Conservation (phyloP, 2,888 invertebrate genomes). For the Eueremaeus valkanovi region DNA sequence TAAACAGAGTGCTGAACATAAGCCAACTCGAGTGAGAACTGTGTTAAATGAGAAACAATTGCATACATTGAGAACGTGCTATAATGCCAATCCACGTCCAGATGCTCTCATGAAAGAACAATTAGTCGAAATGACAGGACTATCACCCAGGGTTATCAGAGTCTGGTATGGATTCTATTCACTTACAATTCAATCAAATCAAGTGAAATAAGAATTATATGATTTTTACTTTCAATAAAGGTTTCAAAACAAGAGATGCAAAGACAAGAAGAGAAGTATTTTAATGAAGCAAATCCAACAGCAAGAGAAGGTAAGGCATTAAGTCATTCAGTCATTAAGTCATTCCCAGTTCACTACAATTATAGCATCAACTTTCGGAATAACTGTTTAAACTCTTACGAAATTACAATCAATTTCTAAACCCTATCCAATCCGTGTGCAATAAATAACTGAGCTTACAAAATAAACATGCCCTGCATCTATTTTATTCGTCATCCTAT, state of each 20-base stretch:
- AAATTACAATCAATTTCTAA: no score
- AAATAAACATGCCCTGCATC: no score
- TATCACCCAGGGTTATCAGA: conserved; percentile 94
- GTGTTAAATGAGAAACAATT: conserved; percentile 98
- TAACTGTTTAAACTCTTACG: no score
- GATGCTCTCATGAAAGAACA: conserved; percentile 99
- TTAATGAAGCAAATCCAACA: conserved; percentile 97
- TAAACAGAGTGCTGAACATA: conserved; percentile 68
- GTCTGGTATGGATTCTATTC: conserved; percentile 73
- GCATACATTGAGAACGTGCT: conserved; percentile 94
- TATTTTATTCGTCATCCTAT: no score
- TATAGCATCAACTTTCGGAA: no score
- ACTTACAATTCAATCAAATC: neutral
- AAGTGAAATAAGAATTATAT: neutral
- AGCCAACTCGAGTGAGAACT: conserved; percentile 96
- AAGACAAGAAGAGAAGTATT: conserved; percentile 94
- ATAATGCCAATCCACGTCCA: conserved; percentile 94
- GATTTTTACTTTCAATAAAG: neutral
- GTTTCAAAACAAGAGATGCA: conserved; percentile 87
- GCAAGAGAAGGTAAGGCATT: conserved; percentile 79
- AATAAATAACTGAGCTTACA: no score
- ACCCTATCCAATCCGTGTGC: no score
- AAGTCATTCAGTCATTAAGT: neutral
- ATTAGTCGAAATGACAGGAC: conserved; percentile 95
- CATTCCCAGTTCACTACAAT: neutral